These are phyloP conservation scores for Miichthys miiuy DNA, from an alignment of 2,797 vertebrate species.

Conservation along the genomic window DNA sequence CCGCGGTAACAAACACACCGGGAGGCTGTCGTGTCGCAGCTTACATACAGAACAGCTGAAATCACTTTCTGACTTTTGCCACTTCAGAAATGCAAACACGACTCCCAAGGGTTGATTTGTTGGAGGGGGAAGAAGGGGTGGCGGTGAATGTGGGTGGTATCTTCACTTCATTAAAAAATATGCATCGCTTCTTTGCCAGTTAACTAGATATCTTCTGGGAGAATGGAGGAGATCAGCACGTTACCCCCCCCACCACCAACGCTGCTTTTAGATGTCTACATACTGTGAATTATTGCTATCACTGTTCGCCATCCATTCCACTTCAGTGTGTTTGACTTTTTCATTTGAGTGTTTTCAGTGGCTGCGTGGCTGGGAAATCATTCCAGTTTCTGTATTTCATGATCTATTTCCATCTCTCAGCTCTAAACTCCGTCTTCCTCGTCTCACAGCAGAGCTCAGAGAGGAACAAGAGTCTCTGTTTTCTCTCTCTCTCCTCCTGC, in stretches of 20 bases:
- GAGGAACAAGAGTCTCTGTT: slow-evolving; percentile 58
- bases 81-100: slow-evolving; percentile 74
- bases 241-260: slow-evolving; percentile 71
- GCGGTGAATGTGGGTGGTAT: slow-evolving; percentile 76
- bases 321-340: slow-evolving; percentile 77
- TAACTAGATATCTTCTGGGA: slow-evolving; percentile 79
- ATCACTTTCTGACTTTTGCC: slow-evolving; percentile 77
- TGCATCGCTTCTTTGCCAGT: slow-evolving; percentile 67
- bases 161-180: slow-evolving; percentile 77
- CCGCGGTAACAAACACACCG: slow-evolving; percentile 11
- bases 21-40: slow-evolving; percentile 46
- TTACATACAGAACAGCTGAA: slow-evolving; percentile 64
- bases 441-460: slow-evolving; percentile 65
- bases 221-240: slow-evolving; percentile 75
- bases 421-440: slow-evolving; percentile 57
- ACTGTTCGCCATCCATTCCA: slow-evolving; percentile 67
- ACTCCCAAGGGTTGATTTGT: slow-evolving; percentile 76
- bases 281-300: slow-evolving; percentile 74
- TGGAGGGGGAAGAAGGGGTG: slow-evolving; percentile 2
- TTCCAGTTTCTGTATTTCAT: slow-evolving; percentile 76
- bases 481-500: slow-evolving; percentile 19
- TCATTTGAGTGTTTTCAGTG: slow-evolving; percentile 72
- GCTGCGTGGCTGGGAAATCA: slow-evolving; percentile 78
- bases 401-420: slow-evolving; percentile 82
- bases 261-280: slow-evolving; percentile 72